phyloP scores from a whole-genome alignment of 2,113 vertebrate species.

The Hystrix brachyura region DNA sequence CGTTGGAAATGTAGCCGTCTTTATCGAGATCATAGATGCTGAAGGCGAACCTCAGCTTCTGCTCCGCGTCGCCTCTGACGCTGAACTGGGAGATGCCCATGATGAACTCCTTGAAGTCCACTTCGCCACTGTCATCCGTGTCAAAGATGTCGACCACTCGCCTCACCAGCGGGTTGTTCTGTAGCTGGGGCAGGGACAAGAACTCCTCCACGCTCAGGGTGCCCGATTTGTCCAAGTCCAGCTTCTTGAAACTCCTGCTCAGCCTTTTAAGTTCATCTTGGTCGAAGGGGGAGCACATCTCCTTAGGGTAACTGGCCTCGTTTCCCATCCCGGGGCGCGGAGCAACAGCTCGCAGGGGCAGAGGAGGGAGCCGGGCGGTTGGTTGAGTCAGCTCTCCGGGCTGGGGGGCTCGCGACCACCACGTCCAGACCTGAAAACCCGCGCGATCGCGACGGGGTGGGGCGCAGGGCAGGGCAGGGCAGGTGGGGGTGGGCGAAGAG shows the following conservation, averaged over 20 bases:
- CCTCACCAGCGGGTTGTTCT: constrained; percentile 95
- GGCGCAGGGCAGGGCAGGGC: background rate
- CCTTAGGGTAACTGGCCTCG: constrained; percentile 14
- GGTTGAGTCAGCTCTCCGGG: fast-evolving
- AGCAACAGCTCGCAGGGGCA: fast-evolving
- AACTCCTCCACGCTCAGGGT: constrained; percentile 96
- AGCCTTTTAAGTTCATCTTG: constrained; percentile 97
- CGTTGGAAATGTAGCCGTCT: constrained; percentile 98
- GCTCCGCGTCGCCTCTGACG: constrained; percentile 95
- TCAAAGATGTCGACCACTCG: constrained; percentile 98
- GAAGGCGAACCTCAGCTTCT: constrained; percentile 97
- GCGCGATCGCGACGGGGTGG: no score
- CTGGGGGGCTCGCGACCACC: background rate
- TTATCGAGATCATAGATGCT: constrained; percentile 98
- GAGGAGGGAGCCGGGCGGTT: background rate
- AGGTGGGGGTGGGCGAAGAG: background rate
- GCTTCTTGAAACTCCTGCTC: constrained; percentile 96
- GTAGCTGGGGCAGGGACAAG: constrained; percentile 95
- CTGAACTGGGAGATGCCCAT: constrained; percentile 97
- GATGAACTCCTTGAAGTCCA: constrained; percentile 98
- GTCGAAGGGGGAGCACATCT: constrained; percentile 86
- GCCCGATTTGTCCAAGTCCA: constrained; percentile 97
- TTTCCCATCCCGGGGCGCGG: constrained; percentile 48
- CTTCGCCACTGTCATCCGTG: constrained; percentile 96
- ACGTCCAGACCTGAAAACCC: fast-evolving